A percentile compares a stretch with the other conserved stretches of the same genome.
These are phyloP conservation scores for Phyllostomus hastatus DNA, from an alignment of 2,113 vertebrate genomes.

Conservation along the genomic window DNA sequence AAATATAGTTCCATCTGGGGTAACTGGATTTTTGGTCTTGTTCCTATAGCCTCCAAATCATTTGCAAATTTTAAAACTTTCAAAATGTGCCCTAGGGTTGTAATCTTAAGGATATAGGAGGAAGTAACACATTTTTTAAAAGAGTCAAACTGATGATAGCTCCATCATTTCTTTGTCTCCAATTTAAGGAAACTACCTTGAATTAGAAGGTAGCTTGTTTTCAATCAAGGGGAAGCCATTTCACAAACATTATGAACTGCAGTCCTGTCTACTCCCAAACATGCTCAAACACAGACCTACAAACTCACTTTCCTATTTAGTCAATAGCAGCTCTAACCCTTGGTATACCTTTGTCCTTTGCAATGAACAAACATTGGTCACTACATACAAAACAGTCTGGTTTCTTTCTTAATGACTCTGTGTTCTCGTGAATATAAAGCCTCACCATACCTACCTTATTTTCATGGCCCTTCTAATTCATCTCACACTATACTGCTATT, in stretches of 20 bases:
- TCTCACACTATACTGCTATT: background rate
- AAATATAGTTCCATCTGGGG: background rate
- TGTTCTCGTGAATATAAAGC: background rate
- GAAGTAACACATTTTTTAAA: conserved; percentile 13
- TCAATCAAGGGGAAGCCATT: background rate
- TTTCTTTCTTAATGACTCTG: background rate
- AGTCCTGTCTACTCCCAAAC: background rate
- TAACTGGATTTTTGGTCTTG: background rate
- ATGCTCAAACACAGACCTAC: background rate
- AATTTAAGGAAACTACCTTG: background rate
- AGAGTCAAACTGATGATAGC: background rate
- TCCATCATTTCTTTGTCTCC: background rate
- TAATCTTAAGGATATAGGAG: background rate
- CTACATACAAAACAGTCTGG: background rate
- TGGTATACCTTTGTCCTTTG: background rate
- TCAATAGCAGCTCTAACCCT: background rate
- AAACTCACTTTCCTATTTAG: background rate
- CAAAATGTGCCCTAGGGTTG: background rate
- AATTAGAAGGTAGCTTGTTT: background rate
- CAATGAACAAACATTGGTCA: background rate
- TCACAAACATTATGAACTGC: background rate
- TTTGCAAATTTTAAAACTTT: background rate
- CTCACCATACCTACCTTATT: background rate
- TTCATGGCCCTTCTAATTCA: background rate
- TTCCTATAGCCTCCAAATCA: background rate